Evolutionary conservation across 92 coral and sea anemone species (phyloP), one percentile per base, ranked within the genome.

Genomic region (Heteractis magnifica): DNA sequence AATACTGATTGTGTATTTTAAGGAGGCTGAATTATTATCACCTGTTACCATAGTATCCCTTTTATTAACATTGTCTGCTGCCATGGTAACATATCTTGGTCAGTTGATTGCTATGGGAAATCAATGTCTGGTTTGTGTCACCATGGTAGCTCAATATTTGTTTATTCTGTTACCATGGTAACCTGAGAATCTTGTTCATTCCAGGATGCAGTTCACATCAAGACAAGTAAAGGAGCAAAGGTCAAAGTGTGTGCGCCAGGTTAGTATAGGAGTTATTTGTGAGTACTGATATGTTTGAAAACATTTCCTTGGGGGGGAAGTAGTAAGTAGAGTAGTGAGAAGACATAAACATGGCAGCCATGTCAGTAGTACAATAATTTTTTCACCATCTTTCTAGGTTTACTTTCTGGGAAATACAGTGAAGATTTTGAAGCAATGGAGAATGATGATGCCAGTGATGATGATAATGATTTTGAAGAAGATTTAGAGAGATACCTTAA

Each of bases 341-440:
- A 3, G 5, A 55, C 59, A 55, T 1, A 55, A 55, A 8, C 59
- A 55, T 34, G 44, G 44, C 44, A 34, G 44, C 44, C 44, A 34
- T 34, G 44, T 55, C 59, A 55, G 59, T 55, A 55, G 5, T 55
- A 55, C 59, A 55, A 55, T 55, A 55, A 13, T 55, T 0, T 8
- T 55, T 55, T 1, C 59, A n/a, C 21, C 72, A 23, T 50, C 26
- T 60, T 82, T 49, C n/a, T 76, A 95, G 98, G 98, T 16, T 89
- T 85, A 77, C 88, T 95, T 19, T 94, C 95, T 77, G 98, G 98
- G 4, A 80, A 86, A 52, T 95, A 95, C 88, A 95, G 98, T 87
- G 98, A 95, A 50, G 98, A 95, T 82, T 95, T 95, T 94, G 98
- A 95, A 77, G 89, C 88, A n/a, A 56, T 92, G 48, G 94, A 86